A percentile compares a stretch with the other conserved stretches of the same genome.
Evolutionary conservation across 2,797 vertebrate genomes (phyloP).

Genomic region (Parambassis ranga): DNA sequence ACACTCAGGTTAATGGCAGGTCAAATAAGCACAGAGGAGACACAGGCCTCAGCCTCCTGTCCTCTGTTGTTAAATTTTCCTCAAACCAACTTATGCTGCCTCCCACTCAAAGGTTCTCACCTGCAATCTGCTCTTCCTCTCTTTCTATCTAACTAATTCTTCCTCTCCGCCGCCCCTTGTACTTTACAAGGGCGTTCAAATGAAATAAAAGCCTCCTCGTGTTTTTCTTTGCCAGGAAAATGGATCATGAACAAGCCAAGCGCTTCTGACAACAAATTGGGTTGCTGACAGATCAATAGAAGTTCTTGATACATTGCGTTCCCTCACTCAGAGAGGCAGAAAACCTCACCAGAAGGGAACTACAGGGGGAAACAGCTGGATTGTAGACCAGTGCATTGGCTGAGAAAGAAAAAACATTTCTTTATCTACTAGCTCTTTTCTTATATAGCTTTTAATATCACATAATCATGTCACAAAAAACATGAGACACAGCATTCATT

Average conservation of each 20-base stretch:
- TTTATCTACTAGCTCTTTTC: neutral
- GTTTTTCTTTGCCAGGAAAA: slow-evolving; percentile 45
- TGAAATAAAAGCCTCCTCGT: slow-evolving; percentile 39
- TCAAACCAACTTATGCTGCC: slow-evolving; percentile 45
- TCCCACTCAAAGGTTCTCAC: slow-evolving; percentile 50
- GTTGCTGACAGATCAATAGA: slow-evolving; percentile 50
- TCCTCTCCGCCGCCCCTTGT: slow-evolving; percentile 30
- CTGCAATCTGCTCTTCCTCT: slow-evolving; percentile 22
- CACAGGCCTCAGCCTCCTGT: slow-evolving; percentile 37
- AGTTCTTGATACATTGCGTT: slow-evolving; percentile 34
- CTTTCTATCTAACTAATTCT: slow-evolving; percentile 12
- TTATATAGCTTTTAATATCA: neutral
- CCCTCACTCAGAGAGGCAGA: slow-evolving; percentile 14
- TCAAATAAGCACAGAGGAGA: slow-evolving; percentile 46
- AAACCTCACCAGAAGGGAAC: neutral
- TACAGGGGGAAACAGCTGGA: slow-evolving; percentile 7
- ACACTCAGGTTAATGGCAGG: slow-evolving; percentile 58
- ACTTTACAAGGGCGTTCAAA: slow-evolving; percentile 43
- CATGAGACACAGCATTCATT: neutral
- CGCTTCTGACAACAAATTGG: slow-evolving; percentile 44
- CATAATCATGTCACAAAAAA: neutral
- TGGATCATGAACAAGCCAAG: slow-evolving; percentile 43
- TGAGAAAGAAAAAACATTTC: too few relatives aligned
- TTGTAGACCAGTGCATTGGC: neutral
- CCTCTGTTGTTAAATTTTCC: slow-evolving; percentile 37